Base-by-base conservation (phyloP, 2,888 invertebrate genomes). In the Charanyca ferruginea region DNA sequence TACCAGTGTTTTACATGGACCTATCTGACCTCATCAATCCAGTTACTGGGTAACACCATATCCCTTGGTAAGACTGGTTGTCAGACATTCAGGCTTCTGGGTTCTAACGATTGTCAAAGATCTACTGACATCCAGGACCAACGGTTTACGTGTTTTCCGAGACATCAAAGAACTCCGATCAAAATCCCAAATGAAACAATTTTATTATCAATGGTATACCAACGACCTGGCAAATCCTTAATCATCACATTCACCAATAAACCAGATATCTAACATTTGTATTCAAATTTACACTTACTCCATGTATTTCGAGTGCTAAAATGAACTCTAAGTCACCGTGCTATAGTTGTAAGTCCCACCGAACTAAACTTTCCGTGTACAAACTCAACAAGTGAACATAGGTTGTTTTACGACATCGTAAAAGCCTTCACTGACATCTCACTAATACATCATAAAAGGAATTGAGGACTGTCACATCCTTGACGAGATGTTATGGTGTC, bases 371-470 rank as follows among this genome's bases (percentile, higher is more conserved):
- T 79, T 72, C 48, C 35, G 22, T 58, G 66, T 59, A 57, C 54
- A 70, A 66, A 78, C 90, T 93, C 93, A 93, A 93, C 94, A 93
- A 93, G 93, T 93, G 93, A 90, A 87, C 91, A 92, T 92, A 92
- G 91, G 91, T 88, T 89, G 88, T 80, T 93, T 93, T 93, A 93
- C 88, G 91, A 90, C 75, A 84, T 85, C 87, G 87, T 93, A 93
- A 93, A 93, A 87, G 87, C 87, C 87, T 77, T 77, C 85, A 87
- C 88, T 89, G 89, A 89, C 94, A 88, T 91, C 93, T 93, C 90
- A 93, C 93, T 93, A 92, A 92, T 93, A 92, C 91, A 90, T 93
- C 93, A 93, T 93, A 93, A 93, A 93, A 70, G 86, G 85, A 77
- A 86, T 87, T 79, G 85, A 81, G 74, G 55, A 72, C 74, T 80